phyloP scores from a whole-genome alignment of 2,888 invertebrate species.

The Andrena marginata region DNA sequence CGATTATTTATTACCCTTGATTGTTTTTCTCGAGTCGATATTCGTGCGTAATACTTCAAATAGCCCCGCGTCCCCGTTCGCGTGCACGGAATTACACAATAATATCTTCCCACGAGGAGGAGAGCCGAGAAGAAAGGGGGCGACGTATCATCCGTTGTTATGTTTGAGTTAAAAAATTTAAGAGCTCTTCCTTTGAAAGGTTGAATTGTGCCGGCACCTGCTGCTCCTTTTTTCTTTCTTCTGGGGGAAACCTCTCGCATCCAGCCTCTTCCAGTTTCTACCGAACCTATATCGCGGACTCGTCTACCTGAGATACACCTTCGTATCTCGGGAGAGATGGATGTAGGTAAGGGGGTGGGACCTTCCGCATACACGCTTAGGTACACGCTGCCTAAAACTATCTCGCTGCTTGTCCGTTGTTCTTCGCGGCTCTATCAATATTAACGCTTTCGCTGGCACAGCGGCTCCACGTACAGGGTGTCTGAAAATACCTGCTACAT shows the following conservation, averaged over 20 bases:
- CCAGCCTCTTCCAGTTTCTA: constrained; percentile 59
- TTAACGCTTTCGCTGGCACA: constrained; percentile 35
- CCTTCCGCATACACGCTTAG: constrained; percentile 54
- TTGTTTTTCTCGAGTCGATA: constrained; percentile 21
- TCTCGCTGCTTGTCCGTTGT: constrained; percentile 42
- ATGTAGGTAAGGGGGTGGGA: too few relatives aligned
- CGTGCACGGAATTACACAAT: constrained; percentile 41
- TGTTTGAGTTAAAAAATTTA: constrained; percentile 64
- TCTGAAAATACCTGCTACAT: neutral
- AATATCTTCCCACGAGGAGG: constrained; percentile 37
- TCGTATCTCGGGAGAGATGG: constrained; percentile 41
- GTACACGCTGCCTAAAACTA: constrained; percentile 46
- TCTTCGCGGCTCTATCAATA: constrained; percentile 48
- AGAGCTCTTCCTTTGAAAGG: constrained; percentile 54
- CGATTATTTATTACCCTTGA: neutral
- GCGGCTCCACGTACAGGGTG: neutral
- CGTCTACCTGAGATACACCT: constrained; percentile 62
- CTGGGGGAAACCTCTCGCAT: constrained; percentile 49
- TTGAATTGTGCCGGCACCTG: constrained; percentile 63
- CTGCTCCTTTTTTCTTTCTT: constrained; percentile 51
- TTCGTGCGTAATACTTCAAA: constrained; percentile 32
- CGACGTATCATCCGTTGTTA: constrained; percentile 57
- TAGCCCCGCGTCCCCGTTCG: constrained; percentile 35
- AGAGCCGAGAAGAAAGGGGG: constrained; percentile 42
- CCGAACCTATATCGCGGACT: constrained; percentile 44